phyloP scores from a whole-genome alignment of 2,113 vertebrate genomes.

The Phaethornis superciliosus region DNA sequence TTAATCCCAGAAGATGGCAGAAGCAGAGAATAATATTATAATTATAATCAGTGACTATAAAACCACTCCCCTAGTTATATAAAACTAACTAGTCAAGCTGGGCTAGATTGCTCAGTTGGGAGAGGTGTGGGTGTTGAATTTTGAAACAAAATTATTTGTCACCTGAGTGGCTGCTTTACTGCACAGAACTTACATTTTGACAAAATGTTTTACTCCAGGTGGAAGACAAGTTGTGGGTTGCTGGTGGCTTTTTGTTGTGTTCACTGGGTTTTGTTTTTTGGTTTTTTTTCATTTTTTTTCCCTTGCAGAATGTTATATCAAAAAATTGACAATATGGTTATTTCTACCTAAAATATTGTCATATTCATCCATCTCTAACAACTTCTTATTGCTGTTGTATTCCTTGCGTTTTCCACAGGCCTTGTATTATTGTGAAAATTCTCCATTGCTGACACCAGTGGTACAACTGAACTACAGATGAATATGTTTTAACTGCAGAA shows the following conservation, averaged over 20 bases:
- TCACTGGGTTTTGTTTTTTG: neutral
- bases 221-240: neutral
- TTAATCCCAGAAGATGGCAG: neutral
- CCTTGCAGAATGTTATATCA: neutral
- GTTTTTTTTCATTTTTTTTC: no score
- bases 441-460: neutral
- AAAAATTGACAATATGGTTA: neutral
- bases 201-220: neutral
- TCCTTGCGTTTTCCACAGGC: neutral
- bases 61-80: neutral
- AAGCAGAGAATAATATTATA: neutral
- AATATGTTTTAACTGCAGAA: neutral
- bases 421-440: neutral
- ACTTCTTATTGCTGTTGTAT: neutral
- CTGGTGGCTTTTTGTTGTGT: no score
- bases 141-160: neutral
- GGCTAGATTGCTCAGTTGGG: neutral
- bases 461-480: neutral
- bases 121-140: neutral
- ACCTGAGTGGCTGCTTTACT: neutral
- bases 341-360: neutral
- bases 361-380: neutral
- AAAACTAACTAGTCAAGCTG: neutral
- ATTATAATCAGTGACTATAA: neutral
- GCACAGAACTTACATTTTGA: neutral